These are phyloP conservation scores for Sitta carolinensis DNA, from an alignment of 2,797 vertebrate genomes.

Conservation along the genomic window DNA sequence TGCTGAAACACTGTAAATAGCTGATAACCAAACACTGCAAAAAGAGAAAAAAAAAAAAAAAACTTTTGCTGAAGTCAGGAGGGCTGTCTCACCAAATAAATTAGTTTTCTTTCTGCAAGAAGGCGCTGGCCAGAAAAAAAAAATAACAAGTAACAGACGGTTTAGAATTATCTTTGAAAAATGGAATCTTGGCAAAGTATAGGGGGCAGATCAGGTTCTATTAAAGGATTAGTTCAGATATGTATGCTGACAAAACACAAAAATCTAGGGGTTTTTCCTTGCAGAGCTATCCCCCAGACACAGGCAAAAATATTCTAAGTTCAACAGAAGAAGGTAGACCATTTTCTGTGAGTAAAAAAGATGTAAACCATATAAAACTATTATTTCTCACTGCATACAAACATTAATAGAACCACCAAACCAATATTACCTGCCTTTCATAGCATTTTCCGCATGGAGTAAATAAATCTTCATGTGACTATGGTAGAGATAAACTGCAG, in stretches of 20 bases:
- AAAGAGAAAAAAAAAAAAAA: neutral
- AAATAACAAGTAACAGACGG: neutral
- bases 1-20: neutral
- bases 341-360: neutral
- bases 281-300: neutral
- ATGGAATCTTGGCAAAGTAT: neutral
- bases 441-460: neutral
- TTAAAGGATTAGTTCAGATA: neutral
- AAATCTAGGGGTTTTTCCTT: neutral
- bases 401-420: neutral
- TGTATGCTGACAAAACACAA: neutral
- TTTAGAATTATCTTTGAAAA: constrained; percentile 15
- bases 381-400: neutral
- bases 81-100: neutral
- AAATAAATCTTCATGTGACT: neutral
- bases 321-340: neutral
- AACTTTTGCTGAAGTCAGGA: neutral
- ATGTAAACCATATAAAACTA: neutral
- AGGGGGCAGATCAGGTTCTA: neutral
- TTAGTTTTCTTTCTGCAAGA: neutral
- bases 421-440: neutral
- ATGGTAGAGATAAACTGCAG: neutral
- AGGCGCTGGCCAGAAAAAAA: neutral
- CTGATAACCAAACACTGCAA: neutral
- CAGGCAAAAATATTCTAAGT: neutral